Percentiles rank a stretch among this genome's conserved stretches.
These are phyloP conservation scores for Ceryle rudis DNA, from an alignment of 2,797 vertebrate species.

Conservation along the genomic window DNA sequence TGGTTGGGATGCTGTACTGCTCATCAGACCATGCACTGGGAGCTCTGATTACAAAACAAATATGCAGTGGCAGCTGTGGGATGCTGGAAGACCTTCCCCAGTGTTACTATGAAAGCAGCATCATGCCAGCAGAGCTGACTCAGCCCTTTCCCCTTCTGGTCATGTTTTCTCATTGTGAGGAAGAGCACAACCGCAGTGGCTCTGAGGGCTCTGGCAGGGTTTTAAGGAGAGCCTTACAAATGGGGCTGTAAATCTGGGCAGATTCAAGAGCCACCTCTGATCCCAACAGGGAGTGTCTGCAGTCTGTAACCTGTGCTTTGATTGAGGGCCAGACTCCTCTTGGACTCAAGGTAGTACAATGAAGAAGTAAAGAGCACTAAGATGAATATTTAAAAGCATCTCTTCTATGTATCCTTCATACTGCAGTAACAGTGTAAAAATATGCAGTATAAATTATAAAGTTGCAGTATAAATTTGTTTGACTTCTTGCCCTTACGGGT, in stretches of 20 bases:
- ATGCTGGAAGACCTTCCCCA: neutral
- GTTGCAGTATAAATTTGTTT: neutral
- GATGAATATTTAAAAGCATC: neutral
- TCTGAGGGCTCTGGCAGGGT: neutral
- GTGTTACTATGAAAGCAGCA: neutral
- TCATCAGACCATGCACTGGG: rapidly evolving
- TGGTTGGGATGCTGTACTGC: neutral
- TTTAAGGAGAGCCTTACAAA: neutral
- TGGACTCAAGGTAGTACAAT: neutral
- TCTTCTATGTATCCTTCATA: neutral
- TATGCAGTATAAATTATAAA: neutral
- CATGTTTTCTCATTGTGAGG: rapidly evolving
- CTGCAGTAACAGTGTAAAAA: neutral
- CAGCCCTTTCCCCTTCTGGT: neutral
- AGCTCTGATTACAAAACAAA: neutral
- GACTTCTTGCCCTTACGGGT: neutral
- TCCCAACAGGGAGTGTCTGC: neutral
- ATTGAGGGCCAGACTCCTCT: neutral
- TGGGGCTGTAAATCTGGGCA: neutral
- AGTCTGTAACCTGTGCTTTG: neutral
- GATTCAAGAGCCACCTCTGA: neutral
- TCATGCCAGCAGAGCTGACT: neutral
- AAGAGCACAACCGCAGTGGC: rapidly evolving
- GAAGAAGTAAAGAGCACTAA: neutral
- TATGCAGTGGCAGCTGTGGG: neutral